Evolutionary conservation across 2,888 invertebrate genomes (phyloP).

Genomic region (Dicyrtomina minuta): DNA sequence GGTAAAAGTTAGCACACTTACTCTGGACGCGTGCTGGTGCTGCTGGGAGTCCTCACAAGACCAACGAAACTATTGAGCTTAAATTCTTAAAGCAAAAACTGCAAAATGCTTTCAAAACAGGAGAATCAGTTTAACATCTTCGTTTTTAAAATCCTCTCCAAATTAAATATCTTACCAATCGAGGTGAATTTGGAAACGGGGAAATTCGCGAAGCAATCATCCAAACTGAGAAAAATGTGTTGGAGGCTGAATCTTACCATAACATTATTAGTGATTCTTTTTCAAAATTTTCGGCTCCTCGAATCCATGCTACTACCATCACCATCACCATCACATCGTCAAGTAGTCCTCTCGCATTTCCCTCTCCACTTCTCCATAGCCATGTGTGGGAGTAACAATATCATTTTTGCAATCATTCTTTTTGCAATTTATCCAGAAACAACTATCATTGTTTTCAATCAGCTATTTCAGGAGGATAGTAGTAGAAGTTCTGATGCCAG

Average conservation of each 20-base stretch:
- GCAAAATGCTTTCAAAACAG: not conserved
- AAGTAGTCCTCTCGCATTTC: not conserved
- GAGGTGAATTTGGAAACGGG: not conserved
- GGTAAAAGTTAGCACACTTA: too few relatives aligned
- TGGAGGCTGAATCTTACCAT: not conserved
- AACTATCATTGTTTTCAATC: too few relatives aligned
- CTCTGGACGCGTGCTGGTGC: too few relatives aligned
- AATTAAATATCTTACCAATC: not conserved
- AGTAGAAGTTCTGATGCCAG: too few relatives aligned
- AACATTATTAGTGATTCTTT: not conserved
- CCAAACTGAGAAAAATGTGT: not conserved
- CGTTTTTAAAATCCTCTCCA: not conserved
- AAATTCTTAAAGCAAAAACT: too few relatives aligned
- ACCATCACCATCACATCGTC: too few relatives aligned
- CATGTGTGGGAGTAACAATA: not conserved
- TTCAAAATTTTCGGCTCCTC: not conserved
- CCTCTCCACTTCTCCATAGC: not conserved
- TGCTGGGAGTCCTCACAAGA: too few relatives aligned
- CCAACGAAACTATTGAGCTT: too few relatives aligned
- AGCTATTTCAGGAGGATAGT: too few relatives aligned
- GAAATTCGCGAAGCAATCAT: not conserved
- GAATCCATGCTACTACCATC: not conserved
- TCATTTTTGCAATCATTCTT: too few relatives aligned
- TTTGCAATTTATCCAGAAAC: too few relatives aligned
- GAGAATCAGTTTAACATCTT: not conserved